A percentile compares a stretch with the other conserved stretches of the same genome.
phyloP scores from a whole-genome alignment of 1,140 invertebrate species.

The Monomorium pharaonis region DNA sequence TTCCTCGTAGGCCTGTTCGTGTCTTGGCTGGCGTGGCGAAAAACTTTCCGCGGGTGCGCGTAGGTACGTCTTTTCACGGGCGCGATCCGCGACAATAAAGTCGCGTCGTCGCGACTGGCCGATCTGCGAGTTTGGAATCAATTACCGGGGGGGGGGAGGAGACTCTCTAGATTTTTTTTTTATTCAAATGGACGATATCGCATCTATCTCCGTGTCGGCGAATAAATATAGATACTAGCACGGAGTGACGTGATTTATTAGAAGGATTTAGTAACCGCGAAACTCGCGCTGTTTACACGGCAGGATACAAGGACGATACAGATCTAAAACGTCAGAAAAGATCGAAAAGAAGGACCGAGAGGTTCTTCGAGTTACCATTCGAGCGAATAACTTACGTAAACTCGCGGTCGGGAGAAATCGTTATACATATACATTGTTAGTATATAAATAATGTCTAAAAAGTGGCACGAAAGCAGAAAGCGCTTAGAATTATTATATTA shows the following conservation, averaged over 20 bases:
- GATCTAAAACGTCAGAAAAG: background rate
- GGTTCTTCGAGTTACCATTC: background rate
- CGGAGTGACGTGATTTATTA: background rate
- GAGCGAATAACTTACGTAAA: background rate
- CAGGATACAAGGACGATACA: background rate
- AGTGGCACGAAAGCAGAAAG: constrained; percentile 16
- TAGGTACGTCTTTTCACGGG: constrained; percentile 25
- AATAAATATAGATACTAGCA: background rate
- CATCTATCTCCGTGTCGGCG: background rate
- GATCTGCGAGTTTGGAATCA: background rate
- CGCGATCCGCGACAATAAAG: constrained; percentile 19
- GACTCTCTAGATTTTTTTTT: background rate
- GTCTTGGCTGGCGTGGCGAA: constrained; percentile 49
- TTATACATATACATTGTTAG: background rate
- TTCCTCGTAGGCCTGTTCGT: constrained; percentile 49
- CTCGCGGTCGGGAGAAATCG: background rate
- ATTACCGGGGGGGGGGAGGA: too few species aligned
- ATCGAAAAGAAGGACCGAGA: background rate
- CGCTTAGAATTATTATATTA: constrained; percentile 14
- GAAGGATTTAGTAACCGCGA: background rate
- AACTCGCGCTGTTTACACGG: background rate
- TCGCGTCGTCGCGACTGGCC: background rate
- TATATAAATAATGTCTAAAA: background rate
- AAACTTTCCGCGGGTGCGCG: constrained; percentile 19
- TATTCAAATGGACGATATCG: background rate